These are phyloP conservation scores for Ceryle rudis DNA, from an alignment of 2,797 vertebrate genomes.

Conservation along the genomic window DNA sequence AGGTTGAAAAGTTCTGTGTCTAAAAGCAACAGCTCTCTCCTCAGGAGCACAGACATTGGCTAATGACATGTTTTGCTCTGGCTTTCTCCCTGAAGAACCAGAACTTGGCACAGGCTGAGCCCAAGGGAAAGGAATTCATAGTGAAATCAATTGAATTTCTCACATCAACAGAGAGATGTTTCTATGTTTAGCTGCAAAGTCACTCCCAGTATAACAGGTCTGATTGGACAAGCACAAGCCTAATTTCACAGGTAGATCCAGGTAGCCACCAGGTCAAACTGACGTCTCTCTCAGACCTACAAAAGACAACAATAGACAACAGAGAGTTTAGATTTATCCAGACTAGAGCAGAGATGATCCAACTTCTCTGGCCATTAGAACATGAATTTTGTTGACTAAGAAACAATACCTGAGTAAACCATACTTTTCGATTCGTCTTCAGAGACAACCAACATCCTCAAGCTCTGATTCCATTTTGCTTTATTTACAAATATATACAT, in stretches of 20 bases:
- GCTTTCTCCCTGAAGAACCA: not conserved
- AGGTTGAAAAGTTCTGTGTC: not conserved
- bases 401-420: not conserved
- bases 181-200: not conserved
- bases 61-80: not conserved
- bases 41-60: not conserved
- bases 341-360: not conserved
- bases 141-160: not conserved
- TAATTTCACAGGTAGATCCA: not conserved
- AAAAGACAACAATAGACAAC: not conserved
- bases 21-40: not conserved
- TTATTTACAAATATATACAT: not conserved
- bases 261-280: not conserved
- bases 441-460: not conserved
- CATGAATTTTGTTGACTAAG: not conserved
- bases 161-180: not conserved
- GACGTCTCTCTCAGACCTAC: not conserved
- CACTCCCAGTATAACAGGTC: accelerated
- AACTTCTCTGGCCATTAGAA: not conserved
- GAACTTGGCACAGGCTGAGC: not conserved
- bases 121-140: not conserved
- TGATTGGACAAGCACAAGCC: not conserved
- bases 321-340: not conserved
- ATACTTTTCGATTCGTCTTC: not conserved
- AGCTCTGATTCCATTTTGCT: not conserved